These are phyloP conservation scores for Gerosis bhagava DNA, from an alignment of 2,888 invertebrate species.

Conservation along the genomic window DNA sequence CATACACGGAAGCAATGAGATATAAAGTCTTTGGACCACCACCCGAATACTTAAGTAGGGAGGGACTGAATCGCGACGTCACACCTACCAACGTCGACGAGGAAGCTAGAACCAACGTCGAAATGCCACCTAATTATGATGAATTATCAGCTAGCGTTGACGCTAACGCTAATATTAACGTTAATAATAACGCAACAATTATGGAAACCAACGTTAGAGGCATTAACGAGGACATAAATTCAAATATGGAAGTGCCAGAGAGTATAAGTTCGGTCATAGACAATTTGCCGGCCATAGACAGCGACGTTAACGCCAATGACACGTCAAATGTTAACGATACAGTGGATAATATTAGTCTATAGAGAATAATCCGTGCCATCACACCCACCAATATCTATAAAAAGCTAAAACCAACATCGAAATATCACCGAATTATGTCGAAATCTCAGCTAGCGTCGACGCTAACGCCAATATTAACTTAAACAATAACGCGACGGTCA, in stretches of 20 bases:
- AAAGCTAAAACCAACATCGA: conserved; percentile 57
- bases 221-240: too few relatives aligned
- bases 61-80: conserved; percentile 43
- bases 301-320: conserved; percentile 67
- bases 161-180: conserved; percentile 28
- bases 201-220: too few relatives aligned
- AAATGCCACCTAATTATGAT: conserved; percentile 71
- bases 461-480: conserved; percentile 28
- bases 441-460: conserved; percentile 43
- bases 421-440: conserved; percentile 70
- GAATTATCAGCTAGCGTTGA: conserved; percentile 47
- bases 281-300: conserved; percentile 67
- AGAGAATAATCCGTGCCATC: conserved; percentile 43
- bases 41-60: conserved; percentile 63
- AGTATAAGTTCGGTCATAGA: conserved; percentile 60
- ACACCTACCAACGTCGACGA: conserved; percentile 43
- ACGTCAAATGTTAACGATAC: too few relatives aligned
- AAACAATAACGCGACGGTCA: too few relatives aligned
- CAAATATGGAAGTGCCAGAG: too few relatives aligned
- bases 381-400: conserved; percentile 41
- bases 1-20: conserved; percentile 66
- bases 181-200: conserved; percentile 8
- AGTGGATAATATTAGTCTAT: too few relatives aligned
- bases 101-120: conserved; percentile 54
- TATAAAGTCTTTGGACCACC: conserved; percentile 73